phyloP scores from a whole-genome alignment of 2,113 vertebrate genomes.

The Eolophus roseicapilla region DNA sequence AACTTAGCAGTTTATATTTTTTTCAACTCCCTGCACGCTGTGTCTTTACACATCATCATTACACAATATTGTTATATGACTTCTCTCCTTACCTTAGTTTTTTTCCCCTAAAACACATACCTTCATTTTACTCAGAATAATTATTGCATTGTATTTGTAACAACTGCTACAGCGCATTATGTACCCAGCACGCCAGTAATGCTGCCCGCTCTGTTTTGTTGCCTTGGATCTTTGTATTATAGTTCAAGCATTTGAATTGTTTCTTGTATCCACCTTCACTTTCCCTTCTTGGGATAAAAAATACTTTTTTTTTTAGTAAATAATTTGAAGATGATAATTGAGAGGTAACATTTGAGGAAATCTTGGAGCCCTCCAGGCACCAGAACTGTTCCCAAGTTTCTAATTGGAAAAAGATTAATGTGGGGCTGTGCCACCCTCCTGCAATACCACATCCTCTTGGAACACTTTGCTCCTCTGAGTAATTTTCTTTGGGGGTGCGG shows the following conservation, averaged over 20 bases:
- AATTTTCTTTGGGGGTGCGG: constrained; percentile 36
- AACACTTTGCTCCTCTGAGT: constrained; percentile 55
- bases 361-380: not conserved
- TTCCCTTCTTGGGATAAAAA: not conserved
- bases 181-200: not conserved
- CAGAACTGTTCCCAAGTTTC: constrained; percentile 44
- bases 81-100: not conserved
- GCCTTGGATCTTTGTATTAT: not conserved
- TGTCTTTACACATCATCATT: not conserved
- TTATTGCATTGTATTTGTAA: not conserved
- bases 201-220: not conserved
- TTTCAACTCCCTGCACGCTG: not conserved
- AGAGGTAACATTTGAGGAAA: constrained; percentile 23
- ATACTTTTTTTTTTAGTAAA: not conserved
- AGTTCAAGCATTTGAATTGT: not conserved
- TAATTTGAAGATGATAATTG: not conserved
- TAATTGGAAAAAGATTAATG: constrained; percentile 77
- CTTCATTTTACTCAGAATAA: not conserved
- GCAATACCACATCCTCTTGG: constrained; percentile 45
- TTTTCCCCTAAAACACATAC: not conserved
- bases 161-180: not conserved
- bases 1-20: not conserved
- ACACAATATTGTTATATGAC: not conserved
- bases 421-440: constrained; percentile 46
- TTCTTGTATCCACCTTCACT: not conserved